Conservation (phyloP, 2,113 vertebrate species). For the Equus quagga region DNA sequence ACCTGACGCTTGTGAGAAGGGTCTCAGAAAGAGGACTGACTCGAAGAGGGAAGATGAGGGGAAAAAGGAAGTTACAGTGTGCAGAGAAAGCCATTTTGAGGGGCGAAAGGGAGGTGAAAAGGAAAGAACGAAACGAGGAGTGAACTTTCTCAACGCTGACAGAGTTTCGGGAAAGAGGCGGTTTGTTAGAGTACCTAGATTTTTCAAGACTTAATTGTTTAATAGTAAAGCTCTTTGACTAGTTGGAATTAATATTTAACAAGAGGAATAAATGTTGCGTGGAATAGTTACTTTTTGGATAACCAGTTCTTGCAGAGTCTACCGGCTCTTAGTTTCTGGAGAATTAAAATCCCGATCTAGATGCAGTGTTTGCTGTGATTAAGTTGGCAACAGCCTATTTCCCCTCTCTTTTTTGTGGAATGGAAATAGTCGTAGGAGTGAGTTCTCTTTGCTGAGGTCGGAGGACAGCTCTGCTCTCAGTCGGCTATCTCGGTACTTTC, state of each 20-base stretch:
- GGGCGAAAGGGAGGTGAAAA: conserved; percentile 50
- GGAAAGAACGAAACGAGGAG: conserved; percentile 2
- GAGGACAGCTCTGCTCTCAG: conserved; percentile 59
- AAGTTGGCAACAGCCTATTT: background rate
- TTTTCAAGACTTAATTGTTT: background rate
- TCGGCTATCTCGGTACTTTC: conserved; percentile 53
- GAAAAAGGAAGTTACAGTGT: conserved; percentile 41
- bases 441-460: conserved; percentile 53
- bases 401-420: background rate
- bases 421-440: conserved; percentile 52
- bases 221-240: background rate
- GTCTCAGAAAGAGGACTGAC: background rate
- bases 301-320: conserved; percentile 13
- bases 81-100: conserved; percentile 78
- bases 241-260: background rate
- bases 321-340: background rate
- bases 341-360: background rate
- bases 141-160: conserved; percentile 49
- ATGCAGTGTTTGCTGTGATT: background rate
- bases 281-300: conserved; percentile 20
- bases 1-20: background rate
- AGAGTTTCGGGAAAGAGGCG: background rate
- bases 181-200: background rate
- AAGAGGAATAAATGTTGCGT: background rate
- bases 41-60: background rate